Evolutionary conservation across 2,888 invertebrate species (phyloP).

Genomic region (Muschampia plurimacula): DNA sequence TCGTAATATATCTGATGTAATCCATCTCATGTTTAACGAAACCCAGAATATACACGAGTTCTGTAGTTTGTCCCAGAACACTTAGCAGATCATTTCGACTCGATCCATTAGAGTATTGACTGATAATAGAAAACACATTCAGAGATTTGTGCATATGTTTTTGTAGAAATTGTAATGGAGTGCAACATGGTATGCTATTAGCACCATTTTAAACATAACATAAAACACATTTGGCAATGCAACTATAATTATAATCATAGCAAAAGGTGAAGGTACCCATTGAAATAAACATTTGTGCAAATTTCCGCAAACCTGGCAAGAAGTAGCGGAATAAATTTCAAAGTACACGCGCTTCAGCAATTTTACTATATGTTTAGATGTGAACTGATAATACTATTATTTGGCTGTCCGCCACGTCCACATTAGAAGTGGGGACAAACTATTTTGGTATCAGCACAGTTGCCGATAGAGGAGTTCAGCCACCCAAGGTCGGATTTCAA

Average conservation of each 20-base stretch:
- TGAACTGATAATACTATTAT: slow-evolving; percentile 49
- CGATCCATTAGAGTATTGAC: slow-evolving; percentile 22
- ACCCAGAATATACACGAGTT: not conserved
- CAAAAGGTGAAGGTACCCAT: not conserved
- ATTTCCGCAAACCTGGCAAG: slow-evolving; percentile 29
- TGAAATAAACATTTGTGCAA: slow-evolving; percentile 16
- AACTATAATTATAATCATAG: not conserved
- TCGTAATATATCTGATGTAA: slow-evolving; percentile 4
- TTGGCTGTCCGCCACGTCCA: slow-evolving; percentile 50
- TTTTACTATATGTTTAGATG: slow-evolving; percentile 41
- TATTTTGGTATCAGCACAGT: slow-evolving; percentile 48
- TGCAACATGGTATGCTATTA: not conserved
- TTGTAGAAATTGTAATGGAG: not conserved
- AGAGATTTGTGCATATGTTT: slow-evolving; percentile 1
- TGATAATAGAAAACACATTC: slow-evolving; percentile 17
- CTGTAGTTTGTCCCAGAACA: slow-evolving; percentile 12
- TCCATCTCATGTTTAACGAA: not conserved
- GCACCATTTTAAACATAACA: not conserved
- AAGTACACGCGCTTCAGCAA: slow-evolving; percentile 35
- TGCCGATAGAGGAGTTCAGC: slow-evolving; percentile 35
- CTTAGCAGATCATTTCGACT: slow-evolving; percentile 20
- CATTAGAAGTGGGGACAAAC: slow-evolving; percentile 51
- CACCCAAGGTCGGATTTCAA: slow-evolving; percentile 33
- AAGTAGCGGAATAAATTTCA: slow-evolving; percentile 33
- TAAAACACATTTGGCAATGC: slow-evolving; percentile 6